A percentile compares a stretch with the other conserved stretches of the same genome.
Conservation (phyloP, 2,888 invertebrate genomes). For the Clistopyga incitator region DNA sequence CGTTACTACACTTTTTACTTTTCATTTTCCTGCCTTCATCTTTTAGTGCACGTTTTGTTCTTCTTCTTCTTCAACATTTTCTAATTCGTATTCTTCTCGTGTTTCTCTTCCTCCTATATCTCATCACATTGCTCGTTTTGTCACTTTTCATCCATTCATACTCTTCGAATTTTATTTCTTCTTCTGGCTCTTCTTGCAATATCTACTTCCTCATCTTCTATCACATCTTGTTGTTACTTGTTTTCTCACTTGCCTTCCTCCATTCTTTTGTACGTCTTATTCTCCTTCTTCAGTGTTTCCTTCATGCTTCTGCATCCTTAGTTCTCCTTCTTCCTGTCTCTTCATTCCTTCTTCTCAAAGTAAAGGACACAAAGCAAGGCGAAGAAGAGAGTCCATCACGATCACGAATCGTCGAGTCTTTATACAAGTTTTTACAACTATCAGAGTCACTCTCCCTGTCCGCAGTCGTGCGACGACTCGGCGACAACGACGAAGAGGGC, state of each 20-base stretch:
- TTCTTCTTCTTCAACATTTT: too few species aligned
- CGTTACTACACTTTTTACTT: background rate
- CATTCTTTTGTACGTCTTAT: background rate
- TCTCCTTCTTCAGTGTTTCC: background rate
- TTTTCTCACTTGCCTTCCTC: slow-evolving; percentile 28
- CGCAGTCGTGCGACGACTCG: slow-evolving; percentile 32
- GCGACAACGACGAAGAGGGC: background rate
- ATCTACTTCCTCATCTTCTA: too few species aligned
- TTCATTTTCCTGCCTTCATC: too few species aligned
- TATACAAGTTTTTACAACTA: slow-evolving; percentile 66
- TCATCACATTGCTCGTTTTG: background rate
- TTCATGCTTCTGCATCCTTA: too few species aligned
- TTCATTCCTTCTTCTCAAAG: slow-evolving; percentile 23
- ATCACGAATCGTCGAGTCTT: slow-evolving; percentile 49
- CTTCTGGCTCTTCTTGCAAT: too few species aligned
- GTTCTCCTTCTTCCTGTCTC: slow-evolving; percentile 21
- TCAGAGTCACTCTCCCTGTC: slow-evolving; percentile 67
- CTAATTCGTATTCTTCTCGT: too few species aligned
- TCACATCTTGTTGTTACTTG: slow-evolving; percentile 11
- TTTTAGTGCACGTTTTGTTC: background rate
- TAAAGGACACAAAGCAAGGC: slow-evolving; percentile 38
- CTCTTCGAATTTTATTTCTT: too few species aligned
- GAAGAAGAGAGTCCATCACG: slow-evolving; percentile 44
- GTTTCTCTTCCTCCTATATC: background rate
- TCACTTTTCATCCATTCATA: too few species aligned